These are phyloP conservation scores for Ficedula albicollis DNA, from an alignment of 2,797 vertebrate species.

Conservation along the genomic window DNA sequence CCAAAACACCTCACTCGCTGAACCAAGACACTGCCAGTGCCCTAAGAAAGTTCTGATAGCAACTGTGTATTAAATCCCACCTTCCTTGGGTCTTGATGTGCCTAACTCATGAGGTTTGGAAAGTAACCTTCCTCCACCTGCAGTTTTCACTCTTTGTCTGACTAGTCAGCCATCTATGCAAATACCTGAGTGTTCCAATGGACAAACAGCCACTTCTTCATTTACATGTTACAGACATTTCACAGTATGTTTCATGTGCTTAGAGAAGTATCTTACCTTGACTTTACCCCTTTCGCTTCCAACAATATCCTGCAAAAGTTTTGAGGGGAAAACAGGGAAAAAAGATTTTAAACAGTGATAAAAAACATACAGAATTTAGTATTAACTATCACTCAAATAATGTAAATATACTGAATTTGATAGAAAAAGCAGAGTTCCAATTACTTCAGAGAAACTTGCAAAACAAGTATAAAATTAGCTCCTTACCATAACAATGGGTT, in stretches of 20 bases:
- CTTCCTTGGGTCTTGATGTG: neutral
- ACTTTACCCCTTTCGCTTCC: conserved; percentile 74
- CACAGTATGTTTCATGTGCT: neutral
- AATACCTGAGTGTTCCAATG: neutral
- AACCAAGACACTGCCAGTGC: neutral
- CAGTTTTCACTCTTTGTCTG: neutral
- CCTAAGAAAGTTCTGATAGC: neutral
- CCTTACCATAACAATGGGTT: conserved; percentile 89
- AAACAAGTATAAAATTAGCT: neutral
- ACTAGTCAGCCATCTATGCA: neutral
- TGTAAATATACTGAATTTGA: neutral
- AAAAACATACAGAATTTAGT: neutral
- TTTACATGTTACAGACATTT: neutral
- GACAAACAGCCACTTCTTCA: neutral
- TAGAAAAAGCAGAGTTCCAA: neutral
- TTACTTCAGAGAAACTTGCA: neutral
- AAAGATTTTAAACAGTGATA: neutral
- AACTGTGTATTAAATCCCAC: neutral
- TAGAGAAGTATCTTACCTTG: conserved; percentile 81
- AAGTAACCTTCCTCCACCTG: neutral
- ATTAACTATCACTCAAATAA: neutral
- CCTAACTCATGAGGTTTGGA: neutral
- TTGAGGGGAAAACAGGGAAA: neutral
- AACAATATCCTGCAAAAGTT: conserved; percentile 80
- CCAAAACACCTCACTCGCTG: neutral